Conservation (phyloP, 2,113 vertebrate species). For the Galbula dea region DNA sequence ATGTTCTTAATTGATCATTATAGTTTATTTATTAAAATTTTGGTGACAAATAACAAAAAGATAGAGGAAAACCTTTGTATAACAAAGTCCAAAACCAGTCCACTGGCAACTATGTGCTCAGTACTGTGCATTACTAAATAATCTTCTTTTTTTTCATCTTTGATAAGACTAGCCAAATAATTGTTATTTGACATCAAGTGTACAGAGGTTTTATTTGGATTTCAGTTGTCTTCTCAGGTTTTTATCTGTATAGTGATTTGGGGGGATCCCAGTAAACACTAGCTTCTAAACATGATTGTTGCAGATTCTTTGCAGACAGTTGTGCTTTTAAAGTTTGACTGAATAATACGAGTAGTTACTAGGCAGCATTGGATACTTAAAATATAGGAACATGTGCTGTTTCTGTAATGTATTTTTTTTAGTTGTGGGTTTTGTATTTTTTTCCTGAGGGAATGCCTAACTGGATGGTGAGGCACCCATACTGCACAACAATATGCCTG, state of each 20-base stretch:
- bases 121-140: background rate
- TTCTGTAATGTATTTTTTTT: fast-evolving
- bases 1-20: background rate
- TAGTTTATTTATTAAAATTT: background rate
- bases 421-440: background rate
- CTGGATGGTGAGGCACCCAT: background rate
- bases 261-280: background rate
- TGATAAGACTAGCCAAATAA: background rate
- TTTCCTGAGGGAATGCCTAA: background rate
- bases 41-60: background rate
- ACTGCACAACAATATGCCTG: background rate
- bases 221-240: background rate
- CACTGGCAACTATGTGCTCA: background rate
- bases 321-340: background rate
- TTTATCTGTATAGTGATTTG: background rate
- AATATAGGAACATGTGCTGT: background rate
- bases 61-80: background rate
- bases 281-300: background rate
- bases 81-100: background rate
- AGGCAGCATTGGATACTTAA: background rate
- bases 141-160: background rate
- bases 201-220: background rate
- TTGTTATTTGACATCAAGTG: background rate
- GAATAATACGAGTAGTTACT: background rate
- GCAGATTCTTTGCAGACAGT: background rate